These are phyloP conservation scores for Gymnocheta viridis DNA, from an alignment of 2,888 invertebrate species.

Conservation along the genomic window DNA sequence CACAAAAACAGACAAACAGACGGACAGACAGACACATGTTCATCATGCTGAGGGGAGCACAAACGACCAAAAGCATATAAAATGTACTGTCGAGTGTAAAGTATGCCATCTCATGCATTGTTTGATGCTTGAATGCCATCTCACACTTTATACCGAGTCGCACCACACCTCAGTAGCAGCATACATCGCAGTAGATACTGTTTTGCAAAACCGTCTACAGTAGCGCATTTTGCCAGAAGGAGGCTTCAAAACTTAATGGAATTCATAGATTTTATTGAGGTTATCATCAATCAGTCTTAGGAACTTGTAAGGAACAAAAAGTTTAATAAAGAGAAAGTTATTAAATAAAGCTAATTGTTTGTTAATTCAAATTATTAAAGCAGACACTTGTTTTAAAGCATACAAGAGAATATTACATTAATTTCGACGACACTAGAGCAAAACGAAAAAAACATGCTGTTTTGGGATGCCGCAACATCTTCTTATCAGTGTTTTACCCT, in stretches of 20 bases:
- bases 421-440: too few species aligned
- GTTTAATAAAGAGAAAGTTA: too few species aligned
- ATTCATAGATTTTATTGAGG: background rate
- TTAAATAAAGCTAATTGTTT: too few species aligned
- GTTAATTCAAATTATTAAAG: too few species aligned
- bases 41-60: constrained; percentile 1
- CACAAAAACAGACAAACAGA: constrained; percentile 1
- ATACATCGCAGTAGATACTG: background rate
- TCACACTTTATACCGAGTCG: background rate
- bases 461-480: too few species aligned
- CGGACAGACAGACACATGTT: background rate
- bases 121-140: constrained; percentile 53
- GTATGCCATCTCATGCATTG: constrained; percentile 56
- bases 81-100: constrained; percentile 34
- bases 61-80: constrained; percentile 4
- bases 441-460: too few species aligned
- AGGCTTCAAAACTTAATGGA: background rate
- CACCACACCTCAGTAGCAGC: background rate
- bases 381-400: too few species aligned
- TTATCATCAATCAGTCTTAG: background rate
- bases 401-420: too few species aligned
- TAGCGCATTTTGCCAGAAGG: background rate
- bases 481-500: too few species aligned
- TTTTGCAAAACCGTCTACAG: constrained; percentile 5
- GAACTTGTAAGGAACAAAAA: background rate